These are phyloP conservation scores for Cheirogaleus major DNA, from an alignment of 2,797 vertebrate genomes.

Conservation along the genomic window DNA sequence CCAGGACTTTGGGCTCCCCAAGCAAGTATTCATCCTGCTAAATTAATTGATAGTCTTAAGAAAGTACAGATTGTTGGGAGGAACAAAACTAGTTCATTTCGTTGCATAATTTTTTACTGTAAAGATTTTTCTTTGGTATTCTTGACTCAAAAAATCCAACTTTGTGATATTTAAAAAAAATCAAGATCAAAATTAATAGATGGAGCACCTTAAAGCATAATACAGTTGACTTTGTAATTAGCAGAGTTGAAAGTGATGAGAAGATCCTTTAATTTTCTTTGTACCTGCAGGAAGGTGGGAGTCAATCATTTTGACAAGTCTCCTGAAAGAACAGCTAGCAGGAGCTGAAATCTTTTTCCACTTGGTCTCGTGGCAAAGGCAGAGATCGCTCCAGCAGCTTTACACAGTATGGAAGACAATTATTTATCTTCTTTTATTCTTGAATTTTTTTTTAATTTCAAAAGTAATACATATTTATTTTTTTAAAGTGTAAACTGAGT, in stretches of 20 bases:
- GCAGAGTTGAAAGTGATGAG: slow-evolving; percentile 57
- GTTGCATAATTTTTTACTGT: slow-evolving; percentile 77
- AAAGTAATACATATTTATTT: background rate
- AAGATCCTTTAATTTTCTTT: slow-evolving; percentile 71
- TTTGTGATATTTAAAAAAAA: slow-evolving; percentile 73
- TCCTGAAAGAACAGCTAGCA: slow-evolving; percentile 60
- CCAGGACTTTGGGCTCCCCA: background rate
- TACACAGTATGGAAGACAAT: slow-evolving; percentile 50
- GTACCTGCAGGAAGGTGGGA: slow-evolving; percentile 79
- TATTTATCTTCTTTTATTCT: background rate
- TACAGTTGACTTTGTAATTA: slow-evolving; percentile 78
- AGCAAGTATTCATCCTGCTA: slow-evolving; percentile 25
- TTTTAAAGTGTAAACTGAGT: slow-evolving; percentile 48
- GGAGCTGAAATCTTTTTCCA: slow-evolving; percentile 70
- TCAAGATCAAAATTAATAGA: slow-evolving; percentile 78
- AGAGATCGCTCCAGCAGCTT: slow-evolving; percentile 62
- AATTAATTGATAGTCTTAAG: slow-evolving; percentile 47
- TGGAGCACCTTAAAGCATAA: slow-evolving; percentile 73
- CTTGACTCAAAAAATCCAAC: slow-evolving; percentile 74
- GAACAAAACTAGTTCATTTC: slow-evolving; percentile 66
- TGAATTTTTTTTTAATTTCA: background rate
- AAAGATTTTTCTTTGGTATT: slow-evolving; percentile 76
- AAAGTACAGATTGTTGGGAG: slow-evolving; percentile 62
- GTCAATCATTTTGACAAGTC: slow-evolving; percentile 74
- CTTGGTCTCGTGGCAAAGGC: slow-evolving; percentile 70